These are phyloP conservation scores for Trachops cirrhosus DNA, from an alignment of 2,797 vertebrate species.

Conservation along the genomic window DNA sequence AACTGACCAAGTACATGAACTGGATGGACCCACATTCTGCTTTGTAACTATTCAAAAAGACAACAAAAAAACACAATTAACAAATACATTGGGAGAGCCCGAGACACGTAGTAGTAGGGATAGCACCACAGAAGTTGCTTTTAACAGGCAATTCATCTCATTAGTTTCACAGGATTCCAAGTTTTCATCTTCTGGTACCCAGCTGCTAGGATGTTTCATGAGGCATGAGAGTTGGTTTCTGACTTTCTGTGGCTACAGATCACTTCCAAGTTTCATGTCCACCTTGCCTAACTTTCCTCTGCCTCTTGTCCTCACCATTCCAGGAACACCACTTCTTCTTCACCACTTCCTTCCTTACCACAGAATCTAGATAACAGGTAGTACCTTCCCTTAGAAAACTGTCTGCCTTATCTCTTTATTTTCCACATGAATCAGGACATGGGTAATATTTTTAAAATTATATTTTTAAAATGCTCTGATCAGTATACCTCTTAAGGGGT, in stretches of 20 bases:
- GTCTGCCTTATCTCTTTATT: neutral
- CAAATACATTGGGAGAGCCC: neutral
- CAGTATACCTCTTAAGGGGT: neutral
- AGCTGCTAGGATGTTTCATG: neutral
- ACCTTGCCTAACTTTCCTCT: neutral
- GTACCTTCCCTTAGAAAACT: neutral
- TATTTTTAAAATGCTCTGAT: neutral
- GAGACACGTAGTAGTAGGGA: neutral
- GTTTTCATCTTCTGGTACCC: neutral
- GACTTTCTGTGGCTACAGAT: neutral
- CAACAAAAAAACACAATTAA: neutral
- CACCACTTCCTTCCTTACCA: neutral
- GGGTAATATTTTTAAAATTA: neutral
- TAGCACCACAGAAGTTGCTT: neutral
- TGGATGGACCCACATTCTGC: neutral
- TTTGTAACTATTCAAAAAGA: conserved; percentile 3
- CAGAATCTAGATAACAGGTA: neutral
- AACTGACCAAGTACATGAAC: neutral
- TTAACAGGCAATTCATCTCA: neutral
- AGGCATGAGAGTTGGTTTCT: neutral
- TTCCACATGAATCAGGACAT: neutral
- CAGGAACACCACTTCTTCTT: neutral
- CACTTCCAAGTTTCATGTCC: neutral
- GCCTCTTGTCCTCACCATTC: neutral
- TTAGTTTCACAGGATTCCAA: neutral